A percentile compares a stretch with the other conserved stretches of the same genome.
Conservation (phyloP, 53 echinoderm and acorn worm species). For the Astropecten irregularis region DNA sequence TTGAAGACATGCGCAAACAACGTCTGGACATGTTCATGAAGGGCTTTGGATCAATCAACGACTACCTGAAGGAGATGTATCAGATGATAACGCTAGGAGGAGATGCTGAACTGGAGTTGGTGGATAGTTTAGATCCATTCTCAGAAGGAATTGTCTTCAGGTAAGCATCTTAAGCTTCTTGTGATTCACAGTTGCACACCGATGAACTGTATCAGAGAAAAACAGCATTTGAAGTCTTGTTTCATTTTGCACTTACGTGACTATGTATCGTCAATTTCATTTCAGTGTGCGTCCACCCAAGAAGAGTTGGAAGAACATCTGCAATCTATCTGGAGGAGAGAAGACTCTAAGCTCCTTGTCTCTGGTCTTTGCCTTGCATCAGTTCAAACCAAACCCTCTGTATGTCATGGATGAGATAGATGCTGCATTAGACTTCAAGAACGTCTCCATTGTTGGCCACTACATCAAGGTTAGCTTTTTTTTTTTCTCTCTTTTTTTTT, state of each 20-base stretch:
- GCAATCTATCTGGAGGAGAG: conserved; percentile 94
- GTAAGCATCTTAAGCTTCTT: conserved; percentile 25
- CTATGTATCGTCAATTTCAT: no score
- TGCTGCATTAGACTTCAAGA: conserved; percentile 97
- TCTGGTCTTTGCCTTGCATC: conserved; percentile 94
- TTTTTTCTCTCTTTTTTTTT: no score
- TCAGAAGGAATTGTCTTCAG: conserved; percentile 96
- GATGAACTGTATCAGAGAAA: no score
- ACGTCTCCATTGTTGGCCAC: conserved; percentile 96
- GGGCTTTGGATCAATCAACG: conserved; percentile 90
- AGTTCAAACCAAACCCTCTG: conserved; percentile 94
- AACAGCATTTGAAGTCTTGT: no score
- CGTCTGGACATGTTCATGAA: conserved; percentile 98
- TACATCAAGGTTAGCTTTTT: conserved; percentile 84
- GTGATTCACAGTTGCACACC: no score
- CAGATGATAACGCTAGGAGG: conserved; percentile 99
- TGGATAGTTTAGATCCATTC: conserved; percentile 91
- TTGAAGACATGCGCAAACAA: conserved; percentile 94
- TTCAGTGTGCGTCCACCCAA: conserved; percentile 96
- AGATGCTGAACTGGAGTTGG: conserved; percentile 89
- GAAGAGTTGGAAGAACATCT: conserved; percentile 98
- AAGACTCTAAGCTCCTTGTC: conserved; percentile 97
- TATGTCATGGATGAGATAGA: conserved; percentile 99
- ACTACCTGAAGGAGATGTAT: conserved; percentile 98
- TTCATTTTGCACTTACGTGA: no score